Evolutionary conservation across 2,113 vertebrate genomes (phyloP).

Genomic region (Cnemophilus loriae): DNA sequence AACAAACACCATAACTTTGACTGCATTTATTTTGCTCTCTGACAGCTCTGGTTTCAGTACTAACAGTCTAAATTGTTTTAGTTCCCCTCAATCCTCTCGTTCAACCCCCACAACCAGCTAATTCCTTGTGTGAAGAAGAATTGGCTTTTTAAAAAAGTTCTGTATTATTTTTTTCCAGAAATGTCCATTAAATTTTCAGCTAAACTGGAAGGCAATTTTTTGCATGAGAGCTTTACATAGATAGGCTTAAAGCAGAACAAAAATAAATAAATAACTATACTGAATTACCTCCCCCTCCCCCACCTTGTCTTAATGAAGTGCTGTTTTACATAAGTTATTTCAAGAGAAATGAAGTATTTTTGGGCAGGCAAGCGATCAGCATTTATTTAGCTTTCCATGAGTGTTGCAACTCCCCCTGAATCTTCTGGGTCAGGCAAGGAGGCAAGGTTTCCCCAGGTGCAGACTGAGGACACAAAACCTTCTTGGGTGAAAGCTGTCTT

Average conservation of each 20-base stretch:
- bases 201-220: conserved; percentile 72
- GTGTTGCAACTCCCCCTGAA: conserved; percentile 39
- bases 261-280: conserved; percentile 27
- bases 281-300: not conserved
- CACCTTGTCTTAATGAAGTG: conserved; percentile 57
- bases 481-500: not conserved
- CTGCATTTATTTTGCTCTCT: not conserved
- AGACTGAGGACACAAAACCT: not conserved
- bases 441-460: not conserved
- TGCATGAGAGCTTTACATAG: conserved; percentile 73
- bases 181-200: conserved; percentile 68
- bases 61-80: not conserved
- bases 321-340: conserved; percentile 69
- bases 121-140: conserved; percentile 43
- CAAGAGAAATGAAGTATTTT: conserved; percentile 53
- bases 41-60: not conserved
- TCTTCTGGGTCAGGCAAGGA: not conserved
- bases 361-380: conserved; percentile 41
- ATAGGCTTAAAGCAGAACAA: conserved; percentile 65
- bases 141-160: not conserved
- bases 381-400: conserved; percentile 47
- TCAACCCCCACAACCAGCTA: not conserved
- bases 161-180: not conserved
- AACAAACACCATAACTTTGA: not conserved
- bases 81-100: not conserved